Conservation (phyloP, 2,113 vertebrate genomes). For the Hydrochoerus hydrochaeris region DNA sequence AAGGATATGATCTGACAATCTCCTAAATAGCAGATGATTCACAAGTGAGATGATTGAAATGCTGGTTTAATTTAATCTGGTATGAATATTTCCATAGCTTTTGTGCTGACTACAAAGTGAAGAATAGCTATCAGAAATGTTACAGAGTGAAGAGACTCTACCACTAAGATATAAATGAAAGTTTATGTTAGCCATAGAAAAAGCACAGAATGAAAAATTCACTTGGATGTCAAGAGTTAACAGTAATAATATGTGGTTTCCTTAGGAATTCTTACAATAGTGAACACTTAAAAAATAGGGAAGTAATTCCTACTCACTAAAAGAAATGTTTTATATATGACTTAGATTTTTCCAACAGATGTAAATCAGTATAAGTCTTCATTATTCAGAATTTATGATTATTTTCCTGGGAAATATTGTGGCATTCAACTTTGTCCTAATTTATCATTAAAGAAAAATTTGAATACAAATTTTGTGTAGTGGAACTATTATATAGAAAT, state of each 20-base stretch:
- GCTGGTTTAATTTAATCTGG: neutral
- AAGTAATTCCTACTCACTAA: constrained; percentile 47
- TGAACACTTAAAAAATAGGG: constrained; percentile 45
- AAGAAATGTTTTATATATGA: constrained; percentile 45
- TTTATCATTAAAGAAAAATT: constrained; percentile 30
- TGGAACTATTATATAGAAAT: constrained; percentile 40
- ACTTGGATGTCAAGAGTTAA: constrained; percentile 43
- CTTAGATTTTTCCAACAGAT: constrained; percentile 27
- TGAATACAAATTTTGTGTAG: neutral
- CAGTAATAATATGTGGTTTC: neutral
- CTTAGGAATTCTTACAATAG: constrained; percentile 21
- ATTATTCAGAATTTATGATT: constrained; percentile 58
- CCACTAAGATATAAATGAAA: neutral
- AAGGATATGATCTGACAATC: neutral
- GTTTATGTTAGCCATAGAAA: neutral
- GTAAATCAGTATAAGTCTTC: neutral
- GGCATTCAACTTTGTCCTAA: constrained; percentile 30
- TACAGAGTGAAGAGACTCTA: neutral
- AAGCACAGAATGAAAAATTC: constrained; percentile 28
- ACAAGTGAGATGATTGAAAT: neutral
- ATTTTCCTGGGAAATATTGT: constrained; percentile 22
- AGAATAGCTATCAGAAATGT: neutral
- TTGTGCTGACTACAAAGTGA: neutral
- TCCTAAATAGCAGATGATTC: neutral
- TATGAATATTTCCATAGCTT: neutral